Base-by-base conservation (phyloP, 1,140 invertebrate species). In the Tetragnatha versicolor region DNA sequence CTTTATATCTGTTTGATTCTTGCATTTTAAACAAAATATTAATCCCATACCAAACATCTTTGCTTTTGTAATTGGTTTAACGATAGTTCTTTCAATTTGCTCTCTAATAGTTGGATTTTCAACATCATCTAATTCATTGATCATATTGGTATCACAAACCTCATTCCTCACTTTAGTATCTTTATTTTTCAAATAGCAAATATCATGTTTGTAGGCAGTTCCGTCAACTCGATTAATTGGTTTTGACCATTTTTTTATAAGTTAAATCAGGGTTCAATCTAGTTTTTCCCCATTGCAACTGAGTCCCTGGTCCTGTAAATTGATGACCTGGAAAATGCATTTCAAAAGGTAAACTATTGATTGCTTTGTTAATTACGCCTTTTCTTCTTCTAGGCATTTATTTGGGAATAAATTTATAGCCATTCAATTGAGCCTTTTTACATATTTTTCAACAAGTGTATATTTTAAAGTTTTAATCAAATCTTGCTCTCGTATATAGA, bases 201-300 rank as follows among this genome's bases (percentile, higher is more conserved):
- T 86, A 82, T 87, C 85, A 76, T 88, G 88, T 37, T 84, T 68
- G 81, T 85, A 86, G 66, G 86, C 87, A n/a, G 84, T 83, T 63
- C 81, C 33, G 81, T 88, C 87, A 83, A 73, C 70, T 22, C 39
- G 45, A 47, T 73, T 47, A 2, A 73, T 61, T 0, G 70, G 55
- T 22, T 61, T 61, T 0, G 35, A 33, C 9, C 6, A 73, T 0
- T 61, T 39, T n/a, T 61, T 73, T 61, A 61, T 33, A 47, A 0
- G 53, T 60, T 35, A 73, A 49, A 47, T 73, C 70, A 0, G 53
- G 27, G 22, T 49, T 73, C 9, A 60, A n/a, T 14, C 69, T 58
- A 12, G 53, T 73, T 73, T 73, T 61, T 68, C 86, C 81, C 83
- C 12, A 7, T 1, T 60, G n/a, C 0, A 73, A 5, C 14, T 73